phyloP scores from a whole-genome alignment of 2,113 vertebrate species.

The Lates calcarifer region DNA sequence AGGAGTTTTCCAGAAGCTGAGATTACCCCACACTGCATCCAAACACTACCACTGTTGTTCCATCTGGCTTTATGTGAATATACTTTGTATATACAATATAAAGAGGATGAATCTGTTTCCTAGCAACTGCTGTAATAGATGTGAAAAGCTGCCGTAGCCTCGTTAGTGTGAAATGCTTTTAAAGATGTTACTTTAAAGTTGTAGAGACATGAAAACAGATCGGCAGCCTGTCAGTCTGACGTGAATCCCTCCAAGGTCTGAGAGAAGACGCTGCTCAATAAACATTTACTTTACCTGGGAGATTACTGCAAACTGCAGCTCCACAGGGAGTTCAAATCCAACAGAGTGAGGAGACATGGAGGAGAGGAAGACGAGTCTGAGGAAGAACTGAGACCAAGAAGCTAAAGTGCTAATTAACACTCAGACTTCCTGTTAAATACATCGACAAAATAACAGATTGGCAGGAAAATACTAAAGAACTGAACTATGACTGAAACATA shows the following conservation, averaged over 20 bases:
- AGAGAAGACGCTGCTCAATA: slow-evolving; percentile 31
- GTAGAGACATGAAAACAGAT: slow-evolving; percentile 48
- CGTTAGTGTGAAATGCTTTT: slow-evolving; percentile 54
- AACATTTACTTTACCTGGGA: slow-evolving; percentile 57
- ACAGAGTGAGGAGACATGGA: slow-evolving; percentile 2
- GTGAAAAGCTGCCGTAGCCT: slow-evolving; percentile 8
- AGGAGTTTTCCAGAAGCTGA: not conserved
- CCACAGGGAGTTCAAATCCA: slow-evolving; percentile 21
- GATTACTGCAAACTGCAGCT: slow-evolving; percentile 22
- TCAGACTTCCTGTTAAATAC: slow-evolving; percentile 5
- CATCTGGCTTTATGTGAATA: slow-evolving; percentile 23
- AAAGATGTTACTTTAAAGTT: slow-evolving; percentile 56
- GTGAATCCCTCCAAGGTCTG: slow-evolving; percentile 39
- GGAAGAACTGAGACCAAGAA: not conserved
- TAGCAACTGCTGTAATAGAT: slow-evolving; percentile 69
- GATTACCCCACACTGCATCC: not conserved
- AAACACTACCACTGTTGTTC: slow-evolving; percentile 16
- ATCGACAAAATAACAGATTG: slow-evolving; percentile 15
- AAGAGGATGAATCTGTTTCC: slow-evolving; percentile 60
- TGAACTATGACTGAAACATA: too few species aligned
- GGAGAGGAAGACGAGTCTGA: not conserved
- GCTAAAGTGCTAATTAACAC: slow-evolving; percentile 1
- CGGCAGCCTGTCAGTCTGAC: slow-evolving; percentile 40
- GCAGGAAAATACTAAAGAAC: not conserved
- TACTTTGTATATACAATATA: slow-evolving; percentile 42